phyloP scores from a whole-genome alignment of 2,113 vertebrate genomes.

The Indri indri region DNA sequence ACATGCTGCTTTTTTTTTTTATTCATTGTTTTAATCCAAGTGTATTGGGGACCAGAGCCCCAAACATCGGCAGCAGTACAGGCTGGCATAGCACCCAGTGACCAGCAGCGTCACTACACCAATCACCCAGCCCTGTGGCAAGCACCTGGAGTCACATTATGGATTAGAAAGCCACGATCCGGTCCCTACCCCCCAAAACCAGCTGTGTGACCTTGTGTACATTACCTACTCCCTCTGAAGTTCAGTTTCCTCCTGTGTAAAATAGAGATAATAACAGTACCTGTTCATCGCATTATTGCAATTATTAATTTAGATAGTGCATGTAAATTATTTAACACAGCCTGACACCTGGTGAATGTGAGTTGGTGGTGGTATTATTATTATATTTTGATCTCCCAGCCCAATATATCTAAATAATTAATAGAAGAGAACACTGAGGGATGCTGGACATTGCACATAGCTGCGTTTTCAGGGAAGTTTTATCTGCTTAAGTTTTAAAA shows the following conservation, averaged over 20 bases:
- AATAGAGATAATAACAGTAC: neutral
- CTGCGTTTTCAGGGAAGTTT: neutral
- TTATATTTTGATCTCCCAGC: neutral
- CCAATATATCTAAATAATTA: constrained; percentile 44
- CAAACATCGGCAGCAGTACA: neutral
- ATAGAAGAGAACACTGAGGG: neutral
- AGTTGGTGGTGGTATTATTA: neutral
- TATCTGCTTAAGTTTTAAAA: neutral
- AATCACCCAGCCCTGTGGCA: accelerated
- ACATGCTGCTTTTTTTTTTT: neutral
- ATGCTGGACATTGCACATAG: neutral
- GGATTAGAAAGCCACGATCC: neutral
- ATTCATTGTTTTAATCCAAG: neutral
- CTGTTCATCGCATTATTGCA: neutral
- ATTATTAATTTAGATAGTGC: constrained; percentile 6
- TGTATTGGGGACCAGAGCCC: neutral
- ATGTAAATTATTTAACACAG: constrained; percentile 39
- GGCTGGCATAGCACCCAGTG: neutral
- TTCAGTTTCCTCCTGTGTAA: neutral
- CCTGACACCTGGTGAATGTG: neutral
- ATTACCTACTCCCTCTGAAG: neutral
- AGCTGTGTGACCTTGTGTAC: neutral
- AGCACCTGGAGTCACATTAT: neutral
- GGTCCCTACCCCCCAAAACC: neutral
- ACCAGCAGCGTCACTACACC: neutral